Conservation (phyloP, 1,140 invertebrate species). For the Lepidotrigona ventralis region DNA sequence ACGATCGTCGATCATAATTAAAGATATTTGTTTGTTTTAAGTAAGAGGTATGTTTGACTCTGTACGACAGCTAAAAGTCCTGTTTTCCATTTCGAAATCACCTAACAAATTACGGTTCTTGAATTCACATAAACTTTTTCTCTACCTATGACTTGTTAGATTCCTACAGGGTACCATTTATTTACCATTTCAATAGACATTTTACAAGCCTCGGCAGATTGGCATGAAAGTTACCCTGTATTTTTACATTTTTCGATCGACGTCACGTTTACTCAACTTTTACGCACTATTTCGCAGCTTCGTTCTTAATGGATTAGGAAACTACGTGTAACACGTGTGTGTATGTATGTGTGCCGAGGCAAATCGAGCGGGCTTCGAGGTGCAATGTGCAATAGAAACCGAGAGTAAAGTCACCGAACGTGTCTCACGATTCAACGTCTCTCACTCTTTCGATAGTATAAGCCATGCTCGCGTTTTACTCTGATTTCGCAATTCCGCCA, state of each 20-base stretch:
- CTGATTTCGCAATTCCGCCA: slow-evolving; percentile 57
- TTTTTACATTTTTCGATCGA: not conserved
- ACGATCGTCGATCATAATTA: too few relatives aligned
- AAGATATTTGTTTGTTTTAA: too few relatives aligned
- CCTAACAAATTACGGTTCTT: too few relatives aligned
- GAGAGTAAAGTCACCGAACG: slow-evolving; percentile 63
- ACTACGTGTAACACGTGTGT: not conserved
- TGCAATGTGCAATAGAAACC: slow-evolving; percentile 62
- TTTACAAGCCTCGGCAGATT: not conserved
- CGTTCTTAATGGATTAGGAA: not conserved
- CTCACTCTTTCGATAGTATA: slow-evolving; percentile 1
- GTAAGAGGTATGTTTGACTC: too few relatives aligned
- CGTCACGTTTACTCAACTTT: not conserved
- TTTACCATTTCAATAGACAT: too few relatives aligned
- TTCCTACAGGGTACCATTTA: too few relatives aligned
- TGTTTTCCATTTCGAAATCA: too few relatives aligned
- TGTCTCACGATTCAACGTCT: slow-evolving; percentile 64
- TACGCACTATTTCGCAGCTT: not conserved
- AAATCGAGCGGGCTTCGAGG: slow-evolving; percentile 38
- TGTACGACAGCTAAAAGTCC: too few relatives aligned
- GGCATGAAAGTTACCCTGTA: not conserved
- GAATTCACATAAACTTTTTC: too few relatives aligned
- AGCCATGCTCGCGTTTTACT: slow-evolving; percentile 6
- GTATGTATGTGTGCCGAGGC: not conserved
- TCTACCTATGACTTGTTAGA: too few relatives aligned